Percentiles rank a stretch among this genome's conserved stretches.
Conservation (phyloP, 2,888 invertebrate genomes). For the Syrphus vitripennis region DNA sequence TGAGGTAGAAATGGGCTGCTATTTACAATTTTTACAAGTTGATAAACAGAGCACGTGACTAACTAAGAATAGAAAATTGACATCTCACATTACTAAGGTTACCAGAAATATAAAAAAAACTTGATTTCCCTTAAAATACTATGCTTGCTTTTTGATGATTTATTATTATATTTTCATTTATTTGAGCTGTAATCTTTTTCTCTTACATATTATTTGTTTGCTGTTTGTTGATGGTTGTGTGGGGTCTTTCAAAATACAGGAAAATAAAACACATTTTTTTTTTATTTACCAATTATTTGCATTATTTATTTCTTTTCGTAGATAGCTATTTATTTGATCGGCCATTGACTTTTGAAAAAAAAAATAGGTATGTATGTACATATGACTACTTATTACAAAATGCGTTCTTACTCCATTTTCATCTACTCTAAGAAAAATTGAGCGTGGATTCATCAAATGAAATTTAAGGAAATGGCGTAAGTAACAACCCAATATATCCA, state of each 20-base stretch:
- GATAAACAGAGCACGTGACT: too few relatives aligned
- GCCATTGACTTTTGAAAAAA: constrained; percentile 53
- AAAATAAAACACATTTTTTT: constrained; percentile 17
- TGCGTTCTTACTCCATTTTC: constrained; percentile 46
- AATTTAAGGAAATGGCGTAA: not conserved
- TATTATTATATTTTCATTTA: not conserved
- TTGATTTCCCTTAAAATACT: not conserved
- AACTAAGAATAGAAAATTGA: too few relatives aligned
- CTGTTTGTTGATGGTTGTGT: not conserved
- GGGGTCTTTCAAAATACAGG: not conserved
- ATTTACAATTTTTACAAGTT: too few relatives aligned
- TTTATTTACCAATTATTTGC: constrained; percentile 52
- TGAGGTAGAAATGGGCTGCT: too few relatives aligned
- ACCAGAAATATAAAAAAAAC: not conserved
- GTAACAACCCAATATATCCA: not conserved
- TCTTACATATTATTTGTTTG: not conserved
- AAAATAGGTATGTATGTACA: too few relatives aligned
- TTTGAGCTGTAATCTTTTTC: constrained; percentile 3
- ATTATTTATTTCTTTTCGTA: constrained; percentile 54
- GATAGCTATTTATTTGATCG: constrained; percentile 51
- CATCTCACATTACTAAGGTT: not conserved
- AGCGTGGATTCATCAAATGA: not conserved
- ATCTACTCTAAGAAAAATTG: constrained; percentile 26
- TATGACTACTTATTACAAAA: constrained; percentile 49
- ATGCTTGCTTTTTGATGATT: not conserved